Conservation (phyloP, 2,888 invertebrate species). For the Caenorhabditis doughertyi region DNA sequence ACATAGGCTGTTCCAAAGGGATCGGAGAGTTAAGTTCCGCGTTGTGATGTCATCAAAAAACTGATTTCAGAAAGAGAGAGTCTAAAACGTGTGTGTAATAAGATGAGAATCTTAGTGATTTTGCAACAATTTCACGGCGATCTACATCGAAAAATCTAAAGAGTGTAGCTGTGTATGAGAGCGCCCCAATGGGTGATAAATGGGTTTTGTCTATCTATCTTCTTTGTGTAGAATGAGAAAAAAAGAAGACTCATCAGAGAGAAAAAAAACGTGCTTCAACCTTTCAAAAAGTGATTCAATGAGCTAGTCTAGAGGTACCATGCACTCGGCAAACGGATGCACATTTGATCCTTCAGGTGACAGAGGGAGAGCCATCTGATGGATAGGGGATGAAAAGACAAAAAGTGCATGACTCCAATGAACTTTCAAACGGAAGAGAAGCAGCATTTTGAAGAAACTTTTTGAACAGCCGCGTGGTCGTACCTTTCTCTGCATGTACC, state of each 20-base stretch:
- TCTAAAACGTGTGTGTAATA: constrained; percentile 22
- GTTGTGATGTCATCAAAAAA: constrained; percentile 16
- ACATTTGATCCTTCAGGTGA: constrained; percentile 22
- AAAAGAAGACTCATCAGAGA: no score
- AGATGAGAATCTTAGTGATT: neutral
- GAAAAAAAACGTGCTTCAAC: constrained; percentile 44
- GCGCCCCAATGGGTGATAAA: constrained; percentile 43
- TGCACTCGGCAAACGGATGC: constrained; percentile 29
- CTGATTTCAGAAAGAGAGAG: constrained; percentile 19
- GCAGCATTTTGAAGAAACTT: no score
- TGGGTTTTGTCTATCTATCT: constrained; percentile 34
- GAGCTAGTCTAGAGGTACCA: constrained; percentile 33
- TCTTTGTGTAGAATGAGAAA: constrained; percentile 22
- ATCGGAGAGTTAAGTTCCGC: constrained; percentile 18
- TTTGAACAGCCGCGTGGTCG: constrained; percentile 52
- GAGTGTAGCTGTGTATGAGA: neutral
- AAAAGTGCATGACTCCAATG: constrained; percentile 50
- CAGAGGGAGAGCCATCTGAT: constrained; percentile 27
- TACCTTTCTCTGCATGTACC: constrained; percentile 44
- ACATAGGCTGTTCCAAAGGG: constrained; percentile 5
- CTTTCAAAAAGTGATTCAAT: constrained; percentile 29
- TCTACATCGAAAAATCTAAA: constrained; percentile 35
- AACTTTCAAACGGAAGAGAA: constrained; percentile 44
- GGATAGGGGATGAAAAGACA: constrained; percentile 14
- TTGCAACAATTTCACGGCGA: constrained; percentile 60